Conservation (phyloP, 2,113 vertebrate genomes). For the Ictidomys tridecemlineatus region DNA sequence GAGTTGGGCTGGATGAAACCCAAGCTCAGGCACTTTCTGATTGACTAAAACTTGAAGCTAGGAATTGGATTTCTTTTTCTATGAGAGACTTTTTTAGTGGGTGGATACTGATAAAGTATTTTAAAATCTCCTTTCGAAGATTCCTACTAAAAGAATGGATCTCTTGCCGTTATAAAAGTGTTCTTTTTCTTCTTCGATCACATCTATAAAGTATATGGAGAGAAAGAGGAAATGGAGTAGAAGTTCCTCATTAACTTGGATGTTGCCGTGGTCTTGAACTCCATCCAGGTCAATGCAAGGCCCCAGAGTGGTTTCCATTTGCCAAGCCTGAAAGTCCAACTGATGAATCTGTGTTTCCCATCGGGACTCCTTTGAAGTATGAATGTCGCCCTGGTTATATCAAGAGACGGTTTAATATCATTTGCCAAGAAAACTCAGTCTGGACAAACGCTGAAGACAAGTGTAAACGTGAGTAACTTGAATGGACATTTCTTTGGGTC, state of each 20-base stretch:
- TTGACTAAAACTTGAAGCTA: background rate
- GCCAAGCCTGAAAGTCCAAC: accelerated
- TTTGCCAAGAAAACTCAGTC: background rate
- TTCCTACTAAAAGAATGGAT: background rate
- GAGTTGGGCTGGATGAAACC: background rate
- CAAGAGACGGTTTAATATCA: background rate
- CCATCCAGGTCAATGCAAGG: constrained; percentile 55
- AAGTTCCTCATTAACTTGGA: background rate
- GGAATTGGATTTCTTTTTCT: background rate
- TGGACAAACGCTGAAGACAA: background rate
- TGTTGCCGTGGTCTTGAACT: background rate
- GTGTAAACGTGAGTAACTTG: constrained; percentile 67
- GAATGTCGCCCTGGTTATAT: constrained; percentile 65
- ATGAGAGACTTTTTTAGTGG: background rate
- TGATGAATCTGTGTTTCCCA: constrained; percentile 15
- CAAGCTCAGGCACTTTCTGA: background rate
- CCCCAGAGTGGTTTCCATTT: background rate
- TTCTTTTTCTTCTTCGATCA: background rate
- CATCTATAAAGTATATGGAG: background rate
- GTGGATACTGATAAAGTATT: background rate
- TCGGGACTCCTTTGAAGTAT: constrained; percentile 55
- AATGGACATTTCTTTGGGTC: background rate
- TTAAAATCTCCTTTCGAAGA: background rate
- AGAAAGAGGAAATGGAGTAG: background rate
- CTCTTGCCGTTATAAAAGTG: background rate